phyloP scores from a whole-genome alignment of 2,888 invertebrate genomes.

The Apamea sordens region DNA sequence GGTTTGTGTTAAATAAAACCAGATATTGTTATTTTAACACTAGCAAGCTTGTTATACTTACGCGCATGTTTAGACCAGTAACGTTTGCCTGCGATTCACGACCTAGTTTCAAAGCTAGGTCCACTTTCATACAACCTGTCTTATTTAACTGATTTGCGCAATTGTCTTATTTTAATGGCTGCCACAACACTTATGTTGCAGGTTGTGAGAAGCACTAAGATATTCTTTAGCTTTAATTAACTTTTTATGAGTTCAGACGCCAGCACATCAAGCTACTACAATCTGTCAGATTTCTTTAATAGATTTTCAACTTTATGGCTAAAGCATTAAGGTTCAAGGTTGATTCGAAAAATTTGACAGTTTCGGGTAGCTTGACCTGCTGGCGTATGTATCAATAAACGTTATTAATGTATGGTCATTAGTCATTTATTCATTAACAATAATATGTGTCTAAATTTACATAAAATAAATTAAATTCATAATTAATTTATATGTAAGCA shows the following conservation, averaged over 20 bases:
- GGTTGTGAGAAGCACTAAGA: neutral
- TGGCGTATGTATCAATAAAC: neutral
- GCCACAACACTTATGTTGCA: neutral
- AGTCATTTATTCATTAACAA: neutral
- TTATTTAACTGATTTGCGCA: constrained; percentile 44
- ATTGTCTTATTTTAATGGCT: constrained; percentile 30
- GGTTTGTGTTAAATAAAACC: neutral
- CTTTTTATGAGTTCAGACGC: neutral
- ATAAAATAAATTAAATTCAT: neutral
- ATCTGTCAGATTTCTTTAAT: too few relatives aligned
- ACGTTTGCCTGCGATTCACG: constrained; percentile 75
- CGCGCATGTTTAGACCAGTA: constrained; percentile 52
- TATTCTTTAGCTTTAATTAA: neutral
- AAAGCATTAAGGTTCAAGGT: too few relatives aligned
- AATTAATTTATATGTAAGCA: too few relatives aligned
- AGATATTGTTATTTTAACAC: constrained; percentile 15
- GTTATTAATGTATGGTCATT: neutral
- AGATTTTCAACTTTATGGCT: too few relatives aligned
- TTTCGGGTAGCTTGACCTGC: too few relatives aligned
- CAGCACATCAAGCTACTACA: too few relatives aligned
- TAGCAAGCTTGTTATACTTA: neutral
- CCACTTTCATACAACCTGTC: constrained; percentile 63
- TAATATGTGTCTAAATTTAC: neutral
- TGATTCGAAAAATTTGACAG: too few relatives aligned
- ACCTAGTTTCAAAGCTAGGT: constrained; percentile 70